Evolutionary conservation across 2,888 invertebrate genomes (phyloP), one percentile per base, ranked within the genome.

Genomic region (Lamellibrachia satsuma): DNA sequence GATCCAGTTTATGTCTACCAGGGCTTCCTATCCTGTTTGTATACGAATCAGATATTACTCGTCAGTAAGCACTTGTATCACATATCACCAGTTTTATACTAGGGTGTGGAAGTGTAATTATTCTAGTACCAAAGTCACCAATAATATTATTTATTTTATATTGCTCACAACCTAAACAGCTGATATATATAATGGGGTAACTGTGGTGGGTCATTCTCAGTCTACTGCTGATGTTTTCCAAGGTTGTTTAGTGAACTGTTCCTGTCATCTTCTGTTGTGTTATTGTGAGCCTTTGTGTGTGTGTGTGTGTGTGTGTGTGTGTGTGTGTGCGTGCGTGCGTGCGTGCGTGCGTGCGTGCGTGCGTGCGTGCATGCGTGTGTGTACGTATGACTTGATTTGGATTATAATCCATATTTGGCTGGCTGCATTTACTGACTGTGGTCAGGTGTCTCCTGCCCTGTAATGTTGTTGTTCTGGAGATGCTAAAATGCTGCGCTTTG

Each of bases 11-110:
- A 2, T 4, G 75, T 75, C 15, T 39, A 39, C 39, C 39, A 39
- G 39, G 39, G 39, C 39, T 39, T 39, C 39, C 39, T 39, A 39
- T 39, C 39, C 39, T 39, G 39, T 39, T 39, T 39, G 0, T 75
- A 6, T 75, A 75, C 22, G 75, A 75, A 75, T 75, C 2, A 75
- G 75, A 75, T 75, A 22, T 15, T 22, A 75, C 75, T 75, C 75
- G 22, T 7, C 75, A 22, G 75, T 75, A 75, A 75, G 22, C 75
- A 75, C 75, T 75, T 75, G n/a, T 75, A n/a, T 75, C 15, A 75
- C 75, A 75, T 75, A 75, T 75, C 75, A 75, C 75, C 75, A 75
- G 75, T 75, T 75, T 75, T 75, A 75, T 75, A 75, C n/a, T 3
- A 75, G 4, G 22, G 75, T 75, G 75, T 75, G 75, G n/a, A 22